Conservation (phyloP, 2,797 vertebrate species). For the Liparis tanakae region DNA sequence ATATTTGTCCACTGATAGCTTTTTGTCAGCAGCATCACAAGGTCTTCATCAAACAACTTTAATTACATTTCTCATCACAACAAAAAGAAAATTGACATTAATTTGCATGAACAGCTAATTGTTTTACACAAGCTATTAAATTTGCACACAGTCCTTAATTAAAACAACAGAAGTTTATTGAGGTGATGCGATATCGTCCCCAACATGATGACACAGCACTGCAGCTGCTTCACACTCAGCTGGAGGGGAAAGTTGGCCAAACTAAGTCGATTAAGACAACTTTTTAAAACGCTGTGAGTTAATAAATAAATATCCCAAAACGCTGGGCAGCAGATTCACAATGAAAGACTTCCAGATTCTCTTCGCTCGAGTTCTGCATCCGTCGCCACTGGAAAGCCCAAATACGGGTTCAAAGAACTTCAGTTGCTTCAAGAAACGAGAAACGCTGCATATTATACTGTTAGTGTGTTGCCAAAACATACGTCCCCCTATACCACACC, state of each 20-base stretch:
- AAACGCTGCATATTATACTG: background rate
- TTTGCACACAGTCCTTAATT: background rate
- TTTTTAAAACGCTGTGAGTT: background rate
- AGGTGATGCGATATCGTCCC: no score
- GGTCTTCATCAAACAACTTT: background rate
- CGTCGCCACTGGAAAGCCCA: background rate
- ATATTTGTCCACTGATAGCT: background rate
- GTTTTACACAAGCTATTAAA: background rate
- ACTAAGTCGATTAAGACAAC: background rate
- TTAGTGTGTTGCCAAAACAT: conserved; percentile 20
- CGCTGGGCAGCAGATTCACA: background rate
- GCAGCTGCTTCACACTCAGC: conserved; percentile 13
- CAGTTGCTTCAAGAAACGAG: conserved; percentile 8
- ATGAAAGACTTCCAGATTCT: background rate
- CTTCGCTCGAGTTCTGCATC: background rate
- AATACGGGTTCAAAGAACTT: background rate
- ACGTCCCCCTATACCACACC: background rate
- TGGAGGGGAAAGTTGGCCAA: background rate
- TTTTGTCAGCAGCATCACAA: background rate
- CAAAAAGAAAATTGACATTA: background rate
- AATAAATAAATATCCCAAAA: background rate
- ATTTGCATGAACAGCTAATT: background rate
- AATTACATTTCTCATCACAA: background rate
- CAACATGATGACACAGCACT: background rate
- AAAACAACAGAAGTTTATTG: background rate